Percentiles rank a stretch among this genome's conserved stretches.
Conservation (phyloP, 1,140 invertebrate genomes). For the Tetragnatha versicolor region DNA sequence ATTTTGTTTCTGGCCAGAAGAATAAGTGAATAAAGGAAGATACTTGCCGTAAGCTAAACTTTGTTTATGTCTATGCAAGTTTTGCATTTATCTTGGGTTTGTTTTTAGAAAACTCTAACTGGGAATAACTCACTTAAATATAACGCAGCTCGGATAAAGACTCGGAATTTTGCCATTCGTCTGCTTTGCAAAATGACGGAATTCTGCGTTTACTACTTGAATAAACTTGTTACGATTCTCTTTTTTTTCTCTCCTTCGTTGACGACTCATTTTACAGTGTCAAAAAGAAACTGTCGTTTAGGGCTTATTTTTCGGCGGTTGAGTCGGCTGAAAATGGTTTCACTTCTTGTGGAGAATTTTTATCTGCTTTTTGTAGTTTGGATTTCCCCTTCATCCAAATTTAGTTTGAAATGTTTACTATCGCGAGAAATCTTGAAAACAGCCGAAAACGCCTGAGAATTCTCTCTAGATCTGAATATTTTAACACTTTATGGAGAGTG, state of each 20-base stretch:
- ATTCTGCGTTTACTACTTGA: conserved; percentile 13
- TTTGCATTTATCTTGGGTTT: background rate
- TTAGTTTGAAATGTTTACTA: too few relatives aligned
- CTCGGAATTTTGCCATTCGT: background rate
- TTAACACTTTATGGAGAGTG: too few relatives aligned
- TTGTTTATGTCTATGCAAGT: conserved; percentile 17
- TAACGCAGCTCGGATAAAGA: conserved; percentile 12
- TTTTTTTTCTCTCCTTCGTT: background rate
- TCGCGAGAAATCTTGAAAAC: too few relatives aligned
- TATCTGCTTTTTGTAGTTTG: background rate
- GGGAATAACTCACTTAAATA: conserved; percentile 18
- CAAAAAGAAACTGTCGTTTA: background rate
- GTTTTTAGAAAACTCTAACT: background rate
- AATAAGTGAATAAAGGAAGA: conserved; percentile 13
- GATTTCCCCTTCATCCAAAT: too few relatives aligned
- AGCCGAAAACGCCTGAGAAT: background rate
- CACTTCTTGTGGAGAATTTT: background rate
- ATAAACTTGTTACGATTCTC: conserved; percentile 34
- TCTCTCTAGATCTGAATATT: background rate
- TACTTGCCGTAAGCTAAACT: conserved; percentile 10
- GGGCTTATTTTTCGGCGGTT: background rate
- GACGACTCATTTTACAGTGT: conserved; percentile 5
- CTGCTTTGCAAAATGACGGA: conserved; percentile 3
- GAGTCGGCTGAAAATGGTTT: background rate
- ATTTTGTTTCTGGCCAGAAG: conserved; percentile 10